These are phyloP conservation scores for Archilochus colubris DNA, from an alignment of 2,113 vertebrate genomes.

Conservation along the genomic window DNA sequence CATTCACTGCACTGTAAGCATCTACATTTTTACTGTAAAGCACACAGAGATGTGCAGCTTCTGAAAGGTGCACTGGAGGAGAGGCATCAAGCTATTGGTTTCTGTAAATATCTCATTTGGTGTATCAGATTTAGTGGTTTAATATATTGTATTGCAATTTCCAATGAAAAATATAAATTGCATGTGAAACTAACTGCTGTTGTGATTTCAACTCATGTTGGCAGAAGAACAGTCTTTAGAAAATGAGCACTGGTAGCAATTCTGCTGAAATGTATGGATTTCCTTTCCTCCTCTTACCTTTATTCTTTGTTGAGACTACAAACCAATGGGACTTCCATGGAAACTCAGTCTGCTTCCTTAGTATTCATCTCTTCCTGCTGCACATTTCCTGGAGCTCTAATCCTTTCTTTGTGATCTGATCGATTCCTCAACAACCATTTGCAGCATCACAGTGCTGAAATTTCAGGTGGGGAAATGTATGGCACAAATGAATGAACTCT, in stretches of 20 bases:
- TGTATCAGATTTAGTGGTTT: background rate
- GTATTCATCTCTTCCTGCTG: background rate
- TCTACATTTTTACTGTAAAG: background rate
- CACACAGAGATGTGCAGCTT: background rate
- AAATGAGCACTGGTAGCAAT: background rate
- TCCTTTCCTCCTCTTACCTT: background rate
- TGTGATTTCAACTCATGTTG: constrained; percentile 7
- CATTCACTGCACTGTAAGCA: background rate
- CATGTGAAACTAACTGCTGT: background rate
- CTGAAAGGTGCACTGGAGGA: background rate
- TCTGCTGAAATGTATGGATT: constrained; percentile 2
- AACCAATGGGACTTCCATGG: background rate
- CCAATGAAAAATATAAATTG: background rate
- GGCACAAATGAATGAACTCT: background rate
- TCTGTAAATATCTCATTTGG: background rate
- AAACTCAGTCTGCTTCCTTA: background rate
- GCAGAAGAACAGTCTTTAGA: constrained; percentile 2
- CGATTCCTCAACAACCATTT: constrained; percentile 13
- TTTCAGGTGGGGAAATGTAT: background rate
- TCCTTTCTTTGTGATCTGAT: constrained; percentile 23
- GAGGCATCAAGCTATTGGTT: background rate
- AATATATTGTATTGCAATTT: background rate
- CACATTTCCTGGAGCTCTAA: constrained; percentile 10
- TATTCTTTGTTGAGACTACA: background rate
- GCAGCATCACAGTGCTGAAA: background rate